Evolutionary conservation across 1,140 invertebrate species (phyloP), one percentile per base, ranked within the genome.

Genomic region (Hyles vespertilio): DNA sequence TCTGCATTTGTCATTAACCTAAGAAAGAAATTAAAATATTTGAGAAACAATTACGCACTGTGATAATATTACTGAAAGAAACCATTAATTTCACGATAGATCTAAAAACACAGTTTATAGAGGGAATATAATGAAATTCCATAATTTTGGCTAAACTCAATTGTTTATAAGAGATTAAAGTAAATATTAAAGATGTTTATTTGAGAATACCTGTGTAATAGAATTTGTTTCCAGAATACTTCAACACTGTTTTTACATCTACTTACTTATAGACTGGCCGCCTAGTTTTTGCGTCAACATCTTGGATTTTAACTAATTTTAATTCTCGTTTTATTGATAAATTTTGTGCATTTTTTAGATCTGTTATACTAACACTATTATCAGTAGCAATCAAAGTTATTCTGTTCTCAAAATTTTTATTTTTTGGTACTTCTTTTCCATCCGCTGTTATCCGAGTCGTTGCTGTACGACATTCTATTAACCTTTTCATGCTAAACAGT

Each of bases 261-360:
- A 87, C 77, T 73, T 87, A 90, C 89, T 92, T 92, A 71, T 92
- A 94, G 33, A 93, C 77, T 11, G 92, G 89, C 47, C 92, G 85
- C 33, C 92, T 85, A 3, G 91, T 91, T 84, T 93, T 92, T 0
- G 90, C 84, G 74, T 93, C 92, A 5, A 89, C 78, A 76, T 94
- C 92, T 43, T 92, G 74, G 34, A 94, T 78, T 77, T 93, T 92
- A 1, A 94, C 83, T 47, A 94, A 74, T 77, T 93, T 93, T 56
- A 94, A 84, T 48, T 92, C 91, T 70, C 92, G 84, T 32, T 92
- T 80, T 61, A 90, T 87, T 9, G 93, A 91, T 55, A 94, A 60
- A 79, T 89, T 93, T 61, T 92, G 85, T 1, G 93, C 93, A 73
- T 92, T 85, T 63, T 91, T 81, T 85, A 91, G 67, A 49, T 90